These are phyloP conservation scores for Nephrotoma flavescens DNA, from an alignment of 2,888 invertebrate genomes.

Conservation along the genomic window DNA sequence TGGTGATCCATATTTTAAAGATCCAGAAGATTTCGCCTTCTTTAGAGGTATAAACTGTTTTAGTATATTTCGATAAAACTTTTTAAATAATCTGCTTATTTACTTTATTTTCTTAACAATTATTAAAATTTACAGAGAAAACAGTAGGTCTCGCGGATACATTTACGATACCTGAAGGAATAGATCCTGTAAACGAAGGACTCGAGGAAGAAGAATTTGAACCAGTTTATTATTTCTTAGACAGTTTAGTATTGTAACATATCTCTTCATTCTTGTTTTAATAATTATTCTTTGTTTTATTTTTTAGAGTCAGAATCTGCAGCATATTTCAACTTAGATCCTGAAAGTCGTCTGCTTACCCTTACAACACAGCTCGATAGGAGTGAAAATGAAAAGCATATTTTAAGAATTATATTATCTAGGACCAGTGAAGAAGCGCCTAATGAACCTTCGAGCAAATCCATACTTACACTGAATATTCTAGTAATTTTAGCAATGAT, in stretches of 20 bases:
- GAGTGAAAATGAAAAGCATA: conserved; percentile 26
- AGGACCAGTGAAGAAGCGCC: conserved; percentile 26
- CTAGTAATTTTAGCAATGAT: conserved; percentile 23
- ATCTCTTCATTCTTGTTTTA: background rate
- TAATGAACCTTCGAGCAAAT: conserved; percentile 7
- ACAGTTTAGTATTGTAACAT: conserved; percentile 23
- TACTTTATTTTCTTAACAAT: background rate
- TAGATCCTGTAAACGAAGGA: conserved; percentile 35
- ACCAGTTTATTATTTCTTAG: conserved; percentile 34
- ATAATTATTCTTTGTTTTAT: background rate
- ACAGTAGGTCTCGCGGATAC: conserved; percentile 29
- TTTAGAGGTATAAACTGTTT: conserved; percentile 16
- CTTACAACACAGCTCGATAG: conserved; percentile 34
- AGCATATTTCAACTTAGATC: conserved; percentile 23
- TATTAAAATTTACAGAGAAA: conserved; percentile 22
- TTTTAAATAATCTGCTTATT: background rate
- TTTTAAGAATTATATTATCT: conserved; percentile 36
- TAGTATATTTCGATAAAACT: background rate
- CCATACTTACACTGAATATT: conserved; percentile 33
- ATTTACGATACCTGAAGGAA: conserved; percentile 27
- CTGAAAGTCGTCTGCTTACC: conserved; percentile 26
- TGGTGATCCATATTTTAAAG: conserved; percentile 33
- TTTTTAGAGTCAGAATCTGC: conserved; percentile 10
- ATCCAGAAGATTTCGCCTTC: conserved; percentile 13
- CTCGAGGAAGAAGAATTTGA: conserved; percentile 28